phyloP scores from a whole-genome alignment of 2,797 vertebrate species.

The Cyclura pinguis region DNA sequence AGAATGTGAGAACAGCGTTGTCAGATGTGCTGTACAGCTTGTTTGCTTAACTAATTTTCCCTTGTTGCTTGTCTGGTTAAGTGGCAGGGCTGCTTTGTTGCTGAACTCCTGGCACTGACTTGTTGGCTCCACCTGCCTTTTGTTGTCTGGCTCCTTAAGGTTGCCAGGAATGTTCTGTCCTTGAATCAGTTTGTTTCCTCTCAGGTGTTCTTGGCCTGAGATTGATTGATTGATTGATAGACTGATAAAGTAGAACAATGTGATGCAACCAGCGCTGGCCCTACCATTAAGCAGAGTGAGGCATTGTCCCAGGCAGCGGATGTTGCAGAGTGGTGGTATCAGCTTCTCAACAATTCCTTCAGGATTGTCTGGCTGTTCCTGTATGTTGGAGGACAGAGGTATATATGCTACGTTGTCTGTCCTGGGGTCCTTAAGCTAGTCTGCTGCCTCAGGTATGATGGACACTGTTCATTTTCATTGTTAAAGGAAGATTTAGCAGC shows the following conservation, averaged over 20 bases:
- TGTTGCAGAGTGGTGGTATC: not conserved
- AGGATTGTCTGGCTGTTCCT: not conserved
- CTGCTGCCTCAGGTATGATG: not conserved
- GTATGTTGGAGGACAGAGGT: not conserved
- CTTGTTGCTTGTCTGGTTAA: slow-evolving; percentile 1
- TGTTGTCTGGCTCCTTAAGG: not conserved
- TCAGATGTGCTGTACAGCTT: accelerated
- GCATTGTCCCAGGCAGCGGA: not conserved
- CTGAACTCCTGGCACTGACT: slow-evolving; percentile 6
- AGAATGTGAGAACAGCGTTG: not conserved
- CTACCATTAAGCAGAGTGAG: not conserved
- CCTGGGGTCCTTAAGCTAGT: not conserved
- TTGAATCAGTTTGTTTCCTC: not conserved
- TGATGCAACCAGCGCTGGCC: not conserved
- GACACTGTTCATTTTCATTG: not conserved
- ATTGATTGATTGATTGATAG: not conserved
- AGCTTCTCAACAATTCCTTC: not conserved
- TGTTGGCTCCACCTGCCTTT: not conserved
- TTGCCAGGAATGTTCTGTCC: not conserved
- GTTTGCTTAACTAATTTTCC: accelerated
- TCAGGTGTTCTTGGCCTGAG: not conserved
- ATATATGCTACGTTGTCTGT: not conserved
- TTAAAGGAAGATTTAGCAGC: not conserved
- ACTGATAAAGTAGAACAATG: not conserved
- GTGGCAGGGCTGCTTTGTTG: not conserved